phyloP scores from a whole-genome alignment of 2,888 invertebrate species.

The Pegoplata infirma region DNA sequence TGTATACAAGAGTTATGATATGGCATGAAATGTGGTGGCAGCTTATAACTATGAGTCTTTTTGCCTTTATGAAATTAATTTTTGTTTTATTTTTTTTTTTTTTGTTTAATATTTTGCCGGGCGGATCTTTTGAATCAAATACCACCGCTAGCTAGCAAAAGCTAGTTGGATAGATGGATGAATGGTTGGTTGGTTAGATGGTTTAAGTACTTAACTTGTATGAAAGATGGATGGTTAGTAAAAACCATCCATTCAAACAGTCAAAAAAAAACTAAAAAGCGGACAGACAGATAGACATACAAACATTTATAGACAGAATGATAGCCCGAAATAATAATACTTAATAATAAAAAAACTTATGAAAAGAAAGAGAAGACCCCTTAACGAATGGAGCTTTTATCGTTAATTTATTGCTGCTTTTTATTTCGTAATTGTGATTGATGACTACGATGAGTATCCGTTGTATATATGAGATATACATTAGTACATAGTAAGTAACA shows the following conservation, averaged over 20 bases:
- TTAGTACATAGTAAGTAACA: conserved; percentile 25
- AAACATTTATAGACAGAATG: conserved; percentile 39
- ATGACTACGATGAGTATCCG: conserved; percentile 69
- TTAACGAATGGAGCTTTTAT: conserved; percentile 71
- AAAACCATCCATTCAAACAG: conserved; percentile 49
- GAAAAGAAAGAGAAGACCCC: conserved; percentile 59
- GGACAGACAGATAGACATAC: conserved; percentile 30
- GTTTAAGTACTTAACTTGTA: conserved; percentile 50
- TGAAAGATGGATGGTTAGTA: conserved; percentile 37
- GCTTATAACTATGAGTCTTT: conserved; percentile 41
- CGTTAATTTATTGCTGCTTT: conserved; percentile 74
- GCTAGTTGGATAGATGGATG: conserved; percentile 21
- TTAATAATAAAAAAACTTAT: conserved; percentile 65
- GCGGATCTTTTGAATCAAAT: conserved; percentile 58
- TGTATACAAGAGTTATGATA: conserved; percentile 46
- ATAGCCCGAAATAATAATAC: conserved; percentile 35
- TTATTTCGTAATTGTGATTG: conserved; percentile 77
- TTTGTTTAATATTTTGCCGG: conserved; percentile 25
- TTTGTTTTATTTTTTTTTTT: background rate
- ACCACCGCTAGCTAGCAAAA: conserved; percentile 40
- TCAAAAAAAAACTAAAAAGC: conserved; percentile 44
- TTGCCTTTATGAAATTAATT: conserved; percentile 33
- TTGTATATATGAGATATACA: conserved; percentile 68
- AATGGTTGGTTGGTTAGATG: conserved; percentile 34
- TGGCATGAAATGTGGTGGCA: conserved; percentile 59